Conservation (phyloP, 2,113 vertebrate genomes). For the Sturnira hondurensis region DNA sequence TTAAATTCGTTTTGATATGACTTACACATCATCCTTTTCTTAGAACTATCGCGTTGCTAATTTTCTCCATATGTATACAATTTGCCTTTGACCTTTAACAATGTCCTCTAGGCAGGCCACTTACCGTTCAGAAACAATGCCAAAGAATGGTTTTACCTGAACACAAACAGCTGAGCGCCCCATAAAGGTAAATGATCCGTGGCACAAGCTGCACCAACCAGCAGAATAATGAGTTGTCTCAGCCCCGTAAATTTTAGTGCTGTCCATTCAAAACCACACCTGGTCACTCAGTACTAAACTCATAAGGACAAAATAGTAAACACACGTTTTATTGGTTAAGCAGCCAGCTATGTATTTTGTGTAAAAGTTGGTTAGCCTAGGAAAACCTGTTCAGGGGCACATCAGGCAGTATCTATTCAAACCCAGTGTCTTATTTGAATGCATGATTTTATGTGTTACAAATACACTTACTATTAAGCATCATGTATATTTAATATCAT, state of each 20-base stretch:
- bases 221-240: slow-evolving; percentile 43
- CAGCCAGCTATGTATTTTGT: slow-evolving; percentile 27
- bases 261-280: slow-evolving; percentile 30
- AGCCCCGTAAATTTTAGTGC: slow-evolving; percentile 53
- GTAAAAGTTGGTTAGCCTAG: slow-evolving; percentile 28
- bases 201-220: slow-evolving; percentile 21
- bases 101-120: slow-evolving; percentile 10
- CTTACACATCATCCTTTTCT: not conserved
- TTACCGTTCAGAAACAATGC: not conserved
- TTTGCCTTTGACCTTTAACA: slow-evolving; percentile 63
- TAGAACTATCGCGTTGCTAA: slow-evolving; percentile 7
- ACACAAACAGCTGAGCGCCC: slow-evolving; percentile 51
- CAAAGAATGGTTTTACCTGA: not conserved
- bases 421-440: not conserved
- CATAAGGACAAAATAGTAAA: slow-evolving; percentile 50
- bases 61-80: slow-evolving; percentile 49
- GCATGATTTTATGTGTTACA: slow-evolving; percentile 43
- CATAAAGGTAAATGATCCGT: slow-evolving; percentile 66
- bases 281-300: slow-evolving; percentile 48
- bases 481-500: slow-evolving; percentile 68
- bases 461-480: slow-evolving; percentile 50
- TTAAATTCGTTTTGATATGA: not conserved
- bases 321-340: slow-evolving; percentile 55
- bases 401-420: not conserved
- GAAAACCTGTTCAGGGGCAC: not conserved